Percentiles rank a stretch among this genome's conserved stretches.
phyloP scores from a whole-genome alignment of 2,797 vertebrate species.

The Octomys mimax region DNA sequence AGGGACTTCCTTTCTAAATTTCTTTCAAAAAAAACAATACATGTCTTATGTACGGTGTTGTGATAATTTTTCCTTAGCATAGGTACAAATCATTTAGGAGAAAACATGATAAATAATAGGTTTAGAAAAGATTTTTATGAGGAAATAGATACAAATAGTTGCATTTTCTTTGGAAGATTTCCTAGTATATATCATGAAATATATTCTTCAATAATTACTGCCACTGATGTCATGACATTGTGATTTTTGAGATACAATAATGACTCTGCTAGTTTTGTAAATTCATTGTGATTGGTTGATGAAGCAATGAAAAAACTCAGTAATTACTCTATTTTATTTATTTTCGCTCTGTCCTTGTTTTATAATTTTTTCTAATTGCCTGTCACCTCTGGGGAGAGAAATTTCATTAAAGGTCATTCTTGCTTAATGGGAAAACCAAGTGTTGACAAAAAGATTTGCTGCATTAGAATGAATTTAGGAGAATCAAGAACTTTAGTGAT shows the following conservation, averaged over 20 bases:
- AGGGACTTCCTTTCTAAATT: background rate
- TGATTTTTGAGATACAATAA: background rate
- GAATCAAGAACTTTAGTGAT: background rate
- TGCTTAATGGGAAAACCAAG: background rate
- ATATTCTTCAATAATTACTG: background rate
- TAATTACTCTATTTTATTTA: background rate
- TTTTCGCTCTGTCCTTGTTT: background rate
- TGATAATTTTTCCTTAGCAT: background rate
- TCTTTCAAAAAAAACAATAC: conserved; percentile 65
- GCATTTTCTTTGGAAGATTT: conserved; percentile 7
- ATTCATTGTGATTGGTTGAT: conserved; percentile 45
- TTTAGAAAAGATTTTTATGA: conserved; percentile 65
- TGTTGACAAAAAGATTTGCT: background rate
- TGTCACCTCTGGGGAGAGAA: background rate
- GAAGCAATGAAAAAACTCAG: background rate
- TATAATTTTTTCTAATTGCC: background rate
- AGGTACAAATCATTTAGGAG: background rate
- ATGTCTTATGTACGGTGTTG: background rate
- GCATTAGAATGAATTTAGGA: background rate
- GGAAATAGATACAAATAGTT: conserved; percentile 39
- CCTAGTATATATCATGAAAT: conserved; percentile 43
- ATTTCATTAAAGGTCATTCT: conserved; percentile 1
- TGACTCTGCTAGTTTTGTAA: conserved; percentile 35
- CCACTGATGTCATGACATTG: background rate
- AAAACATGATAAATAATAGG: background rate